These are phyloP conservation scores for Pygoscelis adeliae DNA, from an alignment of 2,113 vertebrate species.

Conservation along the genomic window DNA sequence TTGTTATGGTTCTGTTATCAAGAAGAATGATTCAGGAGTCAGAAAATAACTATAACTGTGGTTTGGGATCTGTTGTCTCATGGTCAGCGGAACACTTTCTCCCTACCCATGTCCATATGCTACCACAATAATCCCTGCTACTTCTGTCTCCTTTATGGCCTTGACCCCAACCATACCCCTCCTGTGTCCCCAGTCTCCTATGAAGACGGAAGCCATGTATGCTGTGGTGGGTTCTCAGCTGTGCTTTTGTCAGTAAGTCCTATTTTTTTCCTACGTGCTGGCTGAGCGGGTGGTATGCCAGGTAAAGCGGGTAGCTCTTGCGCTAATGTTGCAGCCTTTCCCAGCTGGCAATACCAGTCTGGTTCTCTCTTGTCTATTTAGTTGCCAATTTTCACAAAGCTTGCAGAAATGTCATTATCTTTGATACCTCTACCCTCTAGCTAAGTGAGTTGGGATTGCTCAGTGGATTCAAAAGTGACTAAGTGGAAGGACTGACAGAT, in stretches of 20 bases:
- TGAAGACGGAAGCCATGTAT: rapidly evolving
- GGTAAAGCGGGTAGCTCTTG: background rate
- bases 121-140: background rate
- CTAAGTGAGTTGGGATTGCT: background rate
- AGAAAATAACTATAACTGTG: background rate
- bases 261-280: background rate
- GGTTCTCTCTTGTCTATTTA: background rate
- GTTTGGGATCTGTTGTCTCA: background rate
- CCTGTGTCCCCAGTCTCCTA: rapidly evolving
- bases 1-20: background rate
- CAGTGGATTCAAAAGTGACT: background rate
- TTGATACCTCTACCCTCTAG: background rate
- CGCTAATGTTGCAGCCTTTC: background rate
- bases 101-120: rapidly evolving
- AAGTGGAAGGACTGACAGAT: background rate
- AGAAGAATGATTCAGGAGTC: background rate
- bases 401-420: background rate
- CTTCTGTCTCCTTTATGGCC: background rate
- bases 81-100: background rate
- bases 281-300: background rate
- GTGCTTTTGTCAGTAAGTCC: background rate
- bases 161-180: background rate
- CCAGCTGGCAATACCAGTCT: background rate
- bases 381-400: background rate
- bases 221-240: background rate